Evolutionary conservation across 2,888 invertebrate species (phyloP).

Genomic region (Galerucella pusilla): DNA sequence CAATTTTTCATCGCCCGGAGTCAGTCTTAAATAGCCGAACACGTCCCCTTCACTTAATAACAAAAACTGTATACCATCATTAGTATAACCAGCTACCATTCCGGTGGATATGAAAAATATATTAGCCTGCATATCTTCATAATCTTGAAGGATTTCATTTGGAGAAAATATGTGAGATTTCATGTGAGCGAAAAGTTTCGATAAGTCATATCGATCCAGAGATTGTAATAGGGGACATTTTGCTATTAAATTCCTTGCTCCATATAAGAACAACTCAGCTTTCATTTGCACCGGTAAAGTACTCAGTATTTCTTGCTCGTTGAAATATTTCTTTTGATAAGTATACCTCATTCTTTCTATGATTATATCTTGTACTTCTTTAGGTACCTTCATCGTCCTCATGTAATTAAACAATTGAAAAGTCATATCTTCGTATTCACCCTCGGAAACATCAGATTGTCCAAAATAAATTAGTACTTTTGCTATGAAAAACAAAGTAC

Average conservation of each 20-base stretch:
- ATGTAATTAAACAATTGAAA: slow-evolving; percentile 68
- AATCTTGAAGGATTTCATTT: slow-evolving; percentile 63
- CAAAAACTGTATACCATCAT: slow-evolving; percentile 66
- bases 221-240: slow-evolving; percentile 65
- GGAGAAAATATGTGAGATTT: slow-evolving; percentile 31
- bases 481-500: slow-evolving; percentile 51
- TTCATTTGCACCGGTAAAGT: slow-evolving; percentile 59
- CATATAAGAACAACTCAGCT: slow-evolving; percentile 65
- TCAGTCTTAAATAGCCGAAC: slow-evolving; percentile 62
- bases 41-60: slow-evolving; percentile 69
- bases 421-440: slow-evolving; percentile 65
- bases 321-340: slow-evolving; percentile 68
- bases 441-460: slow-evolving; percentile 57
- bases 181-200: slow-evolving; percentile 44
- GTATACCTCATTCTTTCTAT: slow-evolving; percentile 67
- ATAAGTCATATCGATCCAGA: slow-evolving; percentile 60
- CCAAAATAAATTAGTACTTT: slow-evolving; percentile 54
- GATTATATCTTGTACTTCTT: slow-evolving; percentile 64
- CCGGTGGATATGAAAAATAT: slow-evolving; percentile 69
- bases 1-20: not conserved
- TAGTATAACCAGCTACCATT: slow-evolving; percentile 64
- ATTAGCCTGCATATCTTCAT: slow-evolving; percentile 61
- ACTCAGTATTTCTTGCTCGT: slow-evolving; percentile 61
- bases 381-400: slow-evolving; percentile 67
- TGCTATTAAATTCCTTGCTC: slow-evolving; percentile 65